Evolutionary conservation across 2,888 invertebrate species (phyloP).

Genomic region (Nemoura dubitans): DNA sequence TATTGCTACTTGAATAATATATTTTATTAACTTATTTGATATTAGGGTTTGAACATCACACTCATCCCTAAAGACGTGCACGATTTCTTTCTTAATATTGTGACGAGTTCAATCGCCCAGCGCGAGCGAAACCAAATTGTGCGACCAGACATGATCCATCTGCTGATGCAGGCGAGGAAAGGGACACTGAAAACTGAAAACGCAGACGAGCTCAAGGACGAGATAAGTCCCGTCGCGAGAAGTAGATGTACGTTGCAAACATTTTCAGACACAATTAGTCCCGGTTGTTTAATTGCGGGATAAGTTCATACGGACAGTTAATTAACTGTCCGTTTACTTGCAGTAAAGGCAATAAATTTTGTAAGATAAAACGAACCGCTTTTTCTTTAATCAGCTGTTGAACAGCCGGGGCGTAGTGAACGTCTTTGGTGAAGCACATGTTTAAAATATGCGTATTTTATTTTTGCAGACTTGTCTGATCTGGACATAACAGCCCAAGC

Average conservation of each 20-base stretch:
- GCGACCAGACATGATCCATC: constrained; percentile 30
- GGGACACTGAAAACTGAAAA: constrained; percentile 16
- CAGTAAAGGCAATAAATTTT: no score
- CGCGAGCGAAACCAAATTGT: constrained; percentile 7
- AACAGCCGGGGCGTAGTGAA: no score
- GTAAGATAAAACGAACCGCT: no score
- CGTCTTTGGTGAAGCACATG: background rate
- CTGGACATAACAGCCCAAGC: constrained; percentile 51
- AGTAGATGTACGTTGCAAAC: no score
- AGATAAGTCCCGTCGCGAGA: background rate
- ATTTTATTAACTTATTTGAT: no score
- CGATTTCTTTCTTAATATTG: constrained; percentile 17
- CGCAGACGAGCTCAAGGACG: background rate
- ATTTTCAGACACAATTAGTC: no score
- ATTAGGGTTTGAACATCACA: constrained; percentile 27
- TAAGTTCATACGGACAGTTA: no score
- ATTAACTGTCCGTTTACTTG: no score
- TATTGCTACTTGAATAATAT: no score
- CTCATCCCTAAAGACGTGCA: background rate
- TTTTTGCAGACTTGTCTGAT: constrained; percentile 40
- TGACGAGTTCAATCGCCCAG: background rate
- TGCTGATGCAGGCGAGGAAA: constrained; percentile 25
- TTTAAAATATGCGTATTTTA: background rate
- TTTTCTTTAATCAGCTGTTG: no score
- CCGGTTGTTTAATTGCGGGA: no score